Base-by-base conservation (phyloP, 1,140 invertebrate species). In the Onthophagus taurus region DNA sequence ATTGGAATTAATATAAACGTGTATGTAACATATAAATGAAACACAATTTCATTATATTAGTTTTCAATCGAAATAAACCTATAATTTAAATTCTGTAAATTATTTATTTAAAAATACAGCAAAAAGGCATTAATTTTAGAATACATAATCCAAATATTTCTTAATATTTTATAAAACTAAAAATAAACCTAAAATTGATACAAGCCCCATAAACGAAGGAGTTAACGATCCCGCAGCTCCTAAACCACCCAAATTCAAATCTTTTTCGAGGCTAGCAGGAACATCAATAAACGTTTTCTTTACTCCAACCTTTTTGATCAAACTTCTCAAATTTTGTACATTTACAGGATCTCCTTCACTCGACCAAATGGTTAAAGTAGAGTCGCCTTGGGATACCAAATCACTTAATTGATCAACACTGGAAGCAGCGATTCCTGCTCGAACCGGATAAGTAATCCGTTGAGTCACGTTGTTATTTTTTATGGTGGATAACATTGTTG, bases 381-480 rank as follows among this genome's bases (percentile, higher is more conserved):
- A 72, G 55, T 66, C 65, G 0, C 65, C 59, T 0, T 67, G 68
- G 1, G 69, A 55, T 2, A 79, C 51, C 4, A 83, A 64, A 11
- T 60, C 57, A 16, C 74, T 53, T 2, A 86, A 55, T 1, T 68
- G 60, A 0, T 68, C 55, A 24, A 64, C 57, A 26, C 83, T 83
- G 47, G 82, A 74, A 0, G 77, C 77, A 0, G 82, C 77, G 14
- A 83, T 62, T 24, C 77, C 77, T 16, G 88, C 83, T 45, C 88
- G 71, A 13, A 93, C 79, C 0, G 89, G 80, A 58, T 90, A 93
- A 2, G 88, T 90, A 37, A 92, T 72, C 30, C 72, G 69, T 54
- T 81, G 79, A 11, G 29, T 50, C 11, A 59, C 41, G 1, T 68
- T 61, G 29, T 72, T 71, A 9, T 71, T 67, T 18, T 68, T 67